Conservation (phyloP, 2,113 vertebrate species). For the Paedocypris sp. region DNA sequence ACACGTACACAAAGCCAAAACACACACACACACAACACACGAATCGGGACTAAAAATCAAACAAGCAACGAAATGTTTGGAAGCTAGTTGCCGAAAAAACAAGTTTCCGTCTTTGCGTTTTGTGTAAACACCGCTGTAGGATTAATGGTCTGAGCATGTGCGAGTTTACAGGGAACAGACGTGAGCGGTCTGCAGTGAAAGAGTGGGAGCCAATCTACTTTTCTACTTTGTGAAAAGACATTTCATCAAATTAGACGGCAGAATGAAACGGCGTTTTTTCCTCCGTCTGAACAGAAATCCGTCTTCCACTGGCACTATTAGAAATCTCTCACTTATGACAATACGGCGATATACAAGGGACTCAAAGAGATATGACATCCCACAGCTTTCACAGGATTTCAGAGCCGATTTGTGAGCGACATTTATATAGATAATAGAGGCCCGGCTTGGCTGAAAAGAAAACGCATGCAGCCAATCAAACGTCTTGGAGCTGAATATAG, state of each 20-base stretch:
- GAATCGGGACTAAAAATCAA: too few species aligned
- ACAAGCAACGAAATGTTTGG: not conserved
- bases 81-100: not conserved
- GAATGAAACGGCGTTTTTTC: constrained; percentile 27
- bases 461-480: too few species aligned
- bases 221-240: not conserved
- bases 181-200: not conserved
- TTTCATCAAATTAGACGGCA: not conserved
- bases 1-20: not conserved
- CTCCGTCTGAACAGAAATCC: constrained; percentile 23
- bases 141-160: not conserved
- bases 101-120: too few species aligned
- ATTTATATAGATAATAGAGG: too few species aligned
- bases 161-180: not conserved
- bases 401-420: too few species aligned
- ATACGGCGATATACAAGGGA: too few species aligned
- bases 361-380: too few species aligned
- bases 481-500: too few species aligned
- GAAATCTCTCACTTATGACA: too few species aligned
- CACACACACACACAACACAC: constrained; percentile 23
- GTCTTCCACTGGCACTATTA: too few species aligned
- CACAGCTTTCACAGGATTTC: too few species aligned
- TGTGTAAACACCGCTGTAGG: not conserved
- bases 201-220: not conserved
- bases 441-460: too few species aligned